These are phyloP conservation scores for Rynchops niger DNA, from an alignment of 2,113 vertebrate species.

Conservation along the genomic window DNA sequence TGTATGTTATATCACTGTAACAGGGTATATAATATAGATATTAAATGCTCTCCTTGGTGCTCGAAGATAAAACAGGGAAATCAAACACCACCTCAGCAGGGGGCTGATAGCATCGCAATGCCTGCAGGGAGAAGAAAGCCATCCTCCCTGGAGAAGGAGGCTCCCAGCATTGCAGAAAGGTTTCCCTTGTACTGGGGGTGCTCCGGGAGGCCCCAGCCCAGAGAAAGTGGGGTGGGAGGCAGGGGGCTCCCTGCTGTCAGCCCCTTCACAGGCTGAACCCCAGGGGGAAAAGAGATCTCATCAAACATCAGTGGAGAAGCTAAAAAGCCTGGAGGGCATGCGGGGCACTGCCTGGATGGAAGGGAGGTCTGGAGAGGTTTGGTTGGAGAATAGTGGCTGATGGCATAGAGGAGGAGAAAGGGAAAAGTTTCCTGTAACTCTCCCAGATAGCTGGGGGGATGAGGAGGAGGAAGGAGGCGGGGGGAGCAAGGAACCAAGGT, in stretches of 20 bases:
- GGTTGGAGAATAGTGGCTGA: background rate
- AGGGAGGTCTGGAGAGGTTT: background rate
- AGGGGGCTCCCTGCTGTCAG: background rate
- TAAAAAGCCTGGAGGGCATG: background rate
- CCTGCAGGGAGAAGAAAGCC: background rate
- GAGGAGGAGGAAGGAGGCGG: too few species aligned
- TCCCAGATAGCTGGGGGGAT: background rate
- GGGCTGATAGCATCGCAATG: background rate
- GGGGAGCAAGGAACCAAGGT: background rate
- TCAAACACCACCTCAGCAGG: background rate
- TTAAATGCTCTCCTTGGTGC: background rate
- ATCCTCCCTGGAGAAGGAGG: background rate
- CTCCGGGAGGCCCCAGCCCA: background rate
- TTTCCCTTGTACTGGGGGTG: background rate
- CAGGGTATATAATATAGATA: background rate
- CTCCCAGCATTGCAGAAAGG: background rate
- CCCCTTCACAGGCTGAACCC: background rate
- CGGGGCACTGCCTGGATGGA: fast-evolving
- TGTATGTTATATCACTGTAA: background rate
- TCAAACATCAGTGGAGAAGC: background rate
- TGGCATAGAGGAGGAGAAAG: background rate
- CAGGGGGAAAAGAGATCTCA: fast-evolving
- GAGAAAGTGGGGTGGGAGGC: background rate
- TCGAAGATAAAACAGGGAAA: background rate
- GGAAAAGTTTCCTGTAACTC: background rate